Evolutionary conservation across 1,140 invertebrate species (phyloP).

Genomic region (Battus philenor): DNA sequence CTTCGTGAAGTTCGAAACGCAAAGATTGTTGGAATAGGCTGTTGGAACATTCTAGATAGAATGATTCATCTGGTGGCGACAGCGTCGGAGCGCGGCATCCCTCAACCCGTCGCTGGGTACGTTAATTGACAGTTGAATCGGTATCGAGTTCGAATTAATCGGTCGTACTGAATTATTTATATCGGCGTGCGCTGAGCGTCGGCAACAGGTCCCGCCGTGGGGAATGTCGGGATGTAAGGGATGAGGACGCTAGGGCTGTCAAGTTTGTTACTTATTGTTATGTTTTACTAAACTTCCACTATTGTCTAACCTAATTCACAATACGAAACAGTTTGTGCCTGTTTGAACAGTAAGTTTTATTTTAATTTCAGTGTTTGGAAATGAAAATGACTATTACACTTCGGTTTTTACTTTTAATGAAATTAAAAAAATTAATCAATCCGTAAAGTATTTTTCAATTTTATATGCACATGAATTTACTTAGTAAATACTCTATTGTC

Average conservation of each 20-base stretch:
- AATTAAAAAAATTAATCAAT: too few relatives aligned
- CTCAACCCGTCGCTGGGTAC: slow-evolving; percentile 26
- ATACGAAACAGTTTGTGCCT: too few relatives aligned
- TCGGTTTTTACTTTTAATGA: too few relatives aligned
- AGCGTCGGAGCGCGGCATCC: slow-evolving; percentile 22
- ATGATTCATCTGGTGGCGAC: slow-evolving; percentile 11
- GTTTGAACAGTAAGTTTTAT: background rate
- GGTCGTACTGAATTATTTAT: slow-evolving; percentile 69
- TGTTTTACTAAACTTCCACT: too few relatives aligned
- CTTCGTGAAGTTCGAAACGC: too few relatives aligned
- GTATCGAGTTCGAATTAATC: slow-evolving; percentile 66
- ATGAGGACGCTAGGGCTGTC: slow-evolving; percentile 48
- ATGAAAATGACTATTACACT: too few relatives aligned
- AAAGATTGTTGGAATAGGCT: too few relatives aligned
- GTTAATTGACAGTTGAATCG: slow-evolving; percentile 72
- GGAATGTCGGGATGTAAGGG: slow-evolving; percentile 57
- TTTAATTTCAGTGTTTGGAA: too few relatives aligned
- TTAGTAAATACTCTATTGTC: too few relatives aligned
- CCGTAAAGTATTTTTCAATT: too few relatives aligned
- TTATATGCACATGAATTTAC: too few relatives aligned
- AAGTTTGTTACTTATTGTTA: background rate
- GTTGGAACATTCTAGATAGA: slow-evolving; percentile 10
- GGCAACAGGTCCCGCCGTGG: slow-evolving; percentile 61
- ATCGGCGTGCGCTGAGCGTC: slow-evolving; percentile 19
- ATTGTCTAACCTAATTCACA: too few relatives aligned